phyloP scores from a whole-genome alignment of 2,888 invertebrate genomes.

The Leistus spinibarbis region DNA sequence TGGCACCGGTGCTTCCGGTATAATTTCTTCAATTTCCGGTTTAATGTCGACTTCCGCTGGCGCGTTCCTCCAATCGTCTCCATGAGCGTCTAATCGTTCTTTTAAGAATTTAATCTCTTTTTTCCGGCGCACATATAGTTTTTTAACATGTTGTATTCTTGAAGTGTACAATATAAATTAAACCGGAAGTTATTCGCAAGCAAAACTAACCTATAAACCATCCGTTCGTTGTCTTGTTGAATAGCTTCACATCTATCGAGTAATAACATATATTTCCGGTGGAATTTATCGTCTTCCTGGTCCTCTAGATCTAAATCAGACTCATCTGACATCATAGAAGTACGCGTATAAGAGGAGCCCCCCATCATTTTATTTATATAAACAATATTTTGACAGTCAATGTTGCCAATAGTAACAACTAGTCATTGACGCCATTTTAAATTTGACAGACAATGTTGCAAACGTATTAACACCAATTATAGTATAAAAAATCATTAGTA shows the following conservation, averaged over 20 bases:
- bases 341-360: constrained; percentile 9
- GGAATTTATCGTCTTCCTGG: constrained; percentile 71
- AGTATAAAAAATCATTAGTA: too few species aligned
- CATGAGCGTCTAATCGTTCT: constrained; percentile 70
- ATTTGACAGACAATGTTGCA: too few species aligned
- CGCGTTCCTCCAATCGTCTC: constrained; percentile 70
- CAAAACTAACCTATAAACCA: constrained; percentile 68
- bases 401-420: too few species aligned
- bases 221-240: constrained; percentile 78
- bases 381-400: not conserved
- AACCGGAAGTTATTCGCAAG: constrained; percentile 38
- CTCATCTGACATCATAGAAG: constrained; percentile 63
- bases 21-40: constrained; percentile 50
- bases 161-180: constrained; percentile 43
- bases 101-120: constrained; percentile 74
- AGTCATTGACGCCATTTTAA: too few species aligned
- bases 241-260: constrained; percentile 76
- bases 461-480: too few species aligned
- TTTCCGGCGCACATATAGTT: constrained; percentile 68
- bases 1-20: constrained; percentile 42
- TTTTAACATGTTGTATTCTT: constrained; percentile 74
- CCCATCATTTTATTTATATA: constrained; percentile 15
- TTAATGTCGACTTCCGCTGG: constrained; percentile 64
- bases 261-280: constrained; percentile 74
- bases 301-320: constrained; percentile 60